Base-by-base conservation (phyloP, 2,113 vertebrate genomes). In the Pavo muticus region DNA sequence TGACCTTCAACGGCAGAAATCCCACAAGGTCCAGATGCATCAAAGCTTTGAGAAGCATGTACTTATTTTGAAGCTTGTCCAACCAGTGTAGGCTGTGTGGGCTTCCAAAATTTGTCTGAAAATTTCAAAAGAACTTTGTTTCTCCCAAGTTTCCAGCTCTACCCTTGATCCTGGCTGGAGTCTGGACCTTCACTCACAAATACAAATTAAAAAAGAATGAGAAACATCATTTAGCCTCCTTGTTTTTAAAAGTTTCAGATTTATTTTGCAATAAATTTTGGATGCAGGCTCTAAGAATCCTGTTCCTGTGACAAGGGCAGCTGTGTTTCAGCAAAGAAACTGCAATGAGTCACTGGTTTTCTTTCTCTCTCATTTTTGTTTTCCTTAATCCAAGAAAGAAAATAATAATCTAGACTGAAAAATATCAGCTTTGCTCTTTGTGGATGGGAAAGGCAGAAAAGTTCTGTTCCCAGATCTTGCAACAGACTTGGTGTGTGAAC, bases 231-330 rank as follows among this genome's bases (percentile, higher is more conserved):
- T 86, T 85, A 56, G 9, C 0, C 5, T 13, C 40, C 54, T 40
- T 93, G 89, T 65, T 96, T 93, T 90, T 54, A 45, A 78, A 93
- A 78, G 63, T 81, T 93, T 79, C 14, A 6, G 27, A 29, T 93
- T 93, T 95, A 91, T 88, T 96, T 96, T 94, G 95, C 93, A 93
- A 94, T 95, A 88, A 72, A 79, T 88, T 86, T 72, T 94, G 90
- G 91, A 84, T 84, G 48, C 61, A 39, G 73, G 52, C 45, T 93
- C 16, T 65, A 24, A 71, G 76, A 94, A 65, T 70, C 57, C 1
- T 19, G 40, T 44, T 86, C 39, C 72, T 91, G 65, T 82, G 88
- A 93, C 94, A 94, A 88, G 86, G 72, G 88, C 91, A 94, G 94
- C 90, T 93, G 87, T 91, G 79, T 93, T 95, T 93, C 94, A 88